phyloP scores from a whole-genome alignment of 2,888 invertebrate genomes.

The Polyommatus icarus region DNA sequence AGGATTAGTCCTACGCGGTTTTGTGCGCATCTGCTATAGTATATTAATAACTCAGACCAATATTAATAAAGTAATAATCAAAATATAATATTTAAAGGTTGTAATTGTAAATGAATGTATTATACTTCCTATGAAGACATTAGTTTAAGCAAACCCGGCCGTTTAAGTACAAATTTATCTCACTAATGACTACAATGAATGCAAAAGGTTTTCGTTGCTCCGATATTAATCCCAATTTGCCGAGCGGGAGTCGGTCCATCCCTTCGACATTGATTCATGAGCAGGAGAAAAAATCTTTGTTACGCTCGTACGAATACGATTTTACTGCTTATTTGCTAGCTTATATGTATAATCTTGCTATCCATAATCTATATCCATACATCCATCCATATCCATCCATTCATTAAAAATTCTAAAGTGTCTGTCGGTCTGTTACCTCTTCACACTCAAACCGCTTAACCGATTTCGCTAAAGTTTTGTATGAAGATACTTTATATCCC shows the following conservation, averaged over 20 bases:
- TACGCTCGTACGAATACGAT: background rate
- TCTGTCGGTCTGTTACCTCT: no score
- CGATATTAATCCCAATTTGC: conserved; percentile 73
- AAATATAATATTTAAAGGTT: background rate
- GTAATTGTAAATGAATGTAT: no score
- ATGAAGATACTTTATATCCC: no score
- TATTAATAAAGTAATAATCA: background rate
- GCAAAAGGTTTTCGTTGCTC: conserved; percentile 54
- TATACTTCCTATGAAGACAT: background rate
- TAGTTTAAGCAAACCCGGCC: conserved; percentile 38
- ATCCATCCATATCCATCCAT: no score
- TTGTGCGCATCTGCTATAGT: no score
- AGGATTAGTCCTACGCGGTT: no score
- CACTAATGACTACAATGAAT: conserved; percentile 63
- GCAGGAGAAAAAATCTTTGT: conserved; percentile 40
- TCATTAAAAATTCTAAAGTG: no score
- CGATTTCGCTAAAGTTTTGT: no score
- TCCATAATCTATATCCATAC: background rate
- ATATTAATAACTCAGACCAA: no score
- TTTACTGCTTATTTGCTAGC: background rate
- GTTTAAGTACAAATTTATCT: conserved; percentile 59
- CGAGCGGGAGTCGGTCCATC: conserved; percentile 39
- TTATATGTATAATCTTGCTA: background rate
- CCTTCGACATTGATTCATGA: conserved; percentile 63
- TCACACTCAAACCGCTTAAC: no score